Evolutionary conservation across 2,113 vertebrate genomes (phyloP), one percentile per base, ranked within the genome.

Genomic region (Ictidomys tridecemlineatus): DNA sequence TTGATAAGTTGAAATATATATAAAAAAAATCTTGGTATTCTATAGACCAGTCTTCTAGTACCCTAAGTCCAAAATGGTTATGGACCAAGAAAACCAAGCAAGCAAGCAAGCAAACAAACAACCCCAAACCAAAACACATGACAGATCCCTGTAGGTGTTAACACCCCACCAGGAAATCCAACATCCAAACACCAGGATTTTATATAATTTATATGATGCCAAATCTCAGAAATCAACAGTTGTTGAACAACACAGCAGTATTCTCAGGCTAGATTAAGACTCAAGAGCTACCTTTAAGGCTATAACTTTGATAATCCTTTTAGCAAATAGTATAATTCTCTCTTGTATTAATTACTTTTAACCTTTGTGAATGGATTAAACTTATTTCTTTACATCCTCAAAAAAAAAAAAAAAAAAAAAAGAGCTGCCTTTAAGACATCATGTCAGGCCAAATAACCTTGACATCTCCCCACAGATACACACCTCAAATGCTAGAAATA

Each of bases 1-100:
- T 67, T 94, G 89, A 7, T 79, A 94, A 90, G 12, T n/a, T 72
- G 39, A 93, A 88, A 93, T 63, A 93, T 63, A 94, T 22, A 17
- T 2, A 93, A 37, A 93, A 65, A 93, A 58, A 42, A 74, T 17
- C 24, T 78, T 85, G 42, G 69, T 83, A 13, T 86, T 94, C 45
- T 85, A 65, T 51, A 96, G 65, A 85, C 14, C 45, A 78, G 11
- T 58, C 10, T 94, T 91, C 30, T 80, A 26, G 37, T 13, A n/a
- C 3, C 9, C 24, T 76, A 86, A 88, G 48, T 61, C 95, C 39
- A 90, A 91, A 92, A 91, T 56, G 72, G 16, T 30, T 93, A 42
- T 77, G 76, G 65, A 89, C 30, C 20, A 78, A 86, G 65, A 82
- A 80, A 90, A 45, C 45, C 45, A n/a, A 28, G 8, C 51, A 53